Percentiles rank a stretch among this genome's conserved stretches.
Evolutionary conservation across 1,140 invertebrate genomes (phyloP).

Genomic region (Agraylea sexmaculata): DNA sequence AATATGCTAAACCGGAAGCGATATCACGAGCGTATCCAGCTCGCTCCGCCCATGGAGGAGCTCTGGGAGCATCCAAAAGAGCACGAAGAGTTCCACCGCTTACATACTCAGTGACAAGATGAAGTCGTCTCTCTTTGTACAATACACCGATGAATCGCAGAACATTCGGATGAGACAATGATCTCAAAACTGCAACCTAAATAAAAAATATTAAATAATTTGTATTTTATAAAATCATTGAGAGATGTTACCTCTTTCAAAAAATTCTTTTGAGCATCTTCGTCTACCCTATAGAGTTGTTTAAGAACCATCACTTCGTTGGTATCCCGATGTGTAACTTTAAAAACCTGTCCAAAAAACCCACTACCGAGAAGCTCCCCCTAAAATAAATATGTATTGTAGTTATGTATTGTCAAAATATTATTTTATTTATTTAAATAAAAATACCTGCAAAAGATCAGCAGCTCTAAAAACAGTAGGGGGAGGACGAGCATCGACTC

Average conservation of each 20-base stretch:
- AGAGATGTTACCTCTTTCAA: slow-evolving; percentile 65
- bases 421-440: slow-evolving; percentile 1
- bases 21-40: slow-evolving; percentile 84
- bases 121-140: slow-evolving; percentile 84
- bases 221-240: neutral
- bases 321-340: slow-evolving; percentile 81
- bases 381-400: slow-evolving; percentile 22
- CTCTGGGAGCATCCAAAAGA: slow-evolving; percentile 44
- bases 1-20: slow-evolving; percentile 82
- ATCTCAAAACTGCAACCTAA: slow-evolving; percentile 76
- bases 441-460: slow-evolving; percentile 60
- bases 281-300: slow-evolving; percentile 84
- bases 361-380: slow-evolving; percentile 84
- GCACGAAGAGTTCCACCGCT: slow-evolving; percentile 77
- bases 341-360: slow-evolving; percentile 86
- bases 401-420: neutral
- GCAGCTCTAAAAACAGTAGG: slow-evolving; percentile 81
- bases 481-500: slow-evolving; percentile 58
- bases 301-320: slow-evolving; percentile 92
- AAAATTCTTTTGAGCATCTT: slow-evolving; percentile 88
- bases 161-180: slow-evolving; percentile 80
- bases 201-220: slow-evolving; percentile 13
- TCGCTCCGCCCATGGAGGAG: slow-evolving; percentile 71
- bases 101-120: slow-evolving; percentile 86
- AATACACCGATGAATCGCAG: slow-evolving; percentile 85